Evolutionary conservation across 2,797 vertebrate genomes (phyloP).

Genomic region (Antrozous pallidus): DNA sequence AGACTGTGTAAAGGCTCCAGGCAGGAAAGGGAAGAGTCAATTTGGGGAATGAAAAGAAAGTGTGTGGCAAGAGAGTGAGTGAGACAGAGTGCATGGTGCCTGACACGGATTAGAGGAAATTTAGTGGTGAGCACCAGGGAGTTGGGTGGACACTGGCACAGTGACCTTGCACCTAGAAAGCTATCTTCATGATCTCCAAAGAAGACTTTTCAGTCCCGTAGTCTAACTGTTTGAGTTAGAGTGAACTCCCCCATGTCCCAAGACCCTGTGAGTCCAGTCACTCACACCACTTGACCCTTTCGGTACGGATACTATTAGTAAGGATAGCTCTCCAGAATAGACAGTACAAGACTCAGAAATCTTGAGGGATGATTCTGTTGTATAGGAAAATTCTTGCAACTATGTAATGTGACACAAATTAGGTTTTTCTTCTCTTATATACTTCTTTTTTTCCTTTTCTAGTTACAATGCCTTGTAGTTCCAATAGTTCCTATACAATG

Average conservation of each 20-base stretch:
- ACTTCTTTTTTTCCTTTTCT: background rate
- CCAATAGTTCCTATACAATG: background rate
- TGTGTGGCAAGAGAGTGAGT: background rate
- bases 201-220: background rate
- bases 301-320: background rate
- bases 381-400: background rate
- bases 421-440: background rate
- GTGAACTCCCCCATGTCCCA: background rate
- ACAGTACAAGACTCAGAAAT: background rate
- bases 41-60: background rate
- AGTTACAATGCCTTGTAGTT: background rate
- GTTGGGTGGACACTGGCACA: background rate
- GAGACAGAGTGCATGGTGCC: background rate
- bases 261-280: background rate
- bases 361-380: background rate
- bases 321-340: background rate
- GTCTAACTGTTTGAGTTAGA: background rate
- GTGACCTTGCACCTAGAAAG: background rate
- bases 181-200: background rate
- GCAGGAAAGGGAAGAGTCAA: background rate
- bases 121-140: background rate
- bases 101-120: background rate
- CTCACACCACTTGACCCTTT: background rate
- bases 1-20: background rate
- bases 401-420: background rate